A percentile compares a stretch with the other conserved stretches of the same genome.
phyloP scores from a whole-genome alignment of 2,888 invertebrate species.

The Hydropsyche betteni region DNA sequence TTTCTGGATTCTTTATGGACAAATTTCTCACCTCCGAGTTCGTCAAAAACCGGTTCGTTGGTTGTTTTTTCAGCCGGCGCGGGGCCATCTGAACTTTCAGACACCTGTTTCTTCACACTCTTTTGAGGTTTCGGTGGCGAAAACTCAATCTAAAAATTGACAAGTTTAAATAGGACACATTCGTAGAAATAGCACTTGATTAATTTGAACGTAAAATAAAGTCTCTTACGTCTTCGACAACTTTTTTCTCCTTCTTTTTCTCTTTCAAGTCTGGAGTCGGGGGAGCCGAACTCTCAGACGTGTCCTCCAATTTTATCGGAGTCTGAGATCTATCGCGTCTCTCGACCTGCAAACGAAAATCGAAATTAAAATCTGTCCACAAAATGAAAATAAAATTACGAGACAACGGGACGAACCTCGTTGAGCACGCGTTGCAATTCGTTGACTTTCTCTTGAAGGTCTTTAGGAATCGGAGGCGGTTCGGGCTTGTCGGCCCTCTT shows the following conservation, averaged over 20 bases:
- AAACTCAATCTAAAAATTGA: not conserved
- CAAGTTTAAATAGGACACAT: not conserved
- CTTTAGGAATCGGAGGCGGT: constrained; percentile 54
- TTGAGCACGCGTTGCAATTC: constrained; percentile 63
- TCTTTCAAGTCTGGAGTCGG: constrained; percentile 64
- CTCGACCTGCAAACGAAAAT: constrained; percentile 43
- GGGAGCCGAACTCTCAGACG: constrained; percentile 48
- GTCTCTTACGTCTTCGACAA: constrained; percentile 58
- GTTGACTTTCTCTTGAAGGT: constrained; percentile 63
- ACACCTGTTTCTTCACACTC: constrained; percentile 50
- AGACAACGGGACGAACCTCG: constrained; percentile 57
- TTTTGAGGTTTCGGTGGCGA: constrained; percentile 11
- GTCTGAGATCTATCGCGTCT: constrained; percentile 49
- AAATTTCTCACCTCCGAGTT: constrained; percentile 60
- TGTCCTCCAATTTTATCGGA: constrained; percentile 48
- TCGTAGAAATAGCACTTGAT: not conserved
- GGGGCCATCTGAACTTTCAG: constrained; percentile 47
- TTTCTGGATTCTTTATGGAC: too few relatives aligned
- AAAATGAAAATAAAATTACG: not conserved
- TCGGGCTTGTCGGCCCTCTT: constrained; percentile 54
- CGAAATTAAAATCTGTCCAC: constrained; percentile 9
- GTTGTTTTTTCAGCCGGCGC: constrained; percentile 37
- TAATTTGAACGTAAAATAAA: constrained; percentile 5
- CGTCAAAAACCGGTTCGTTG: constrained; percentile 65
- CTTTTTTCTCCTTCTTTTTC: constrained; percentile 57